A percentile compares a stretch with the other conserved stretches of the same genome.
These are phyloP conservation scores for Epizoanthus rinbou DNA, from an alignment of 92 coral and sea anemone genomes.

Conservation along the genomic window DNA sequence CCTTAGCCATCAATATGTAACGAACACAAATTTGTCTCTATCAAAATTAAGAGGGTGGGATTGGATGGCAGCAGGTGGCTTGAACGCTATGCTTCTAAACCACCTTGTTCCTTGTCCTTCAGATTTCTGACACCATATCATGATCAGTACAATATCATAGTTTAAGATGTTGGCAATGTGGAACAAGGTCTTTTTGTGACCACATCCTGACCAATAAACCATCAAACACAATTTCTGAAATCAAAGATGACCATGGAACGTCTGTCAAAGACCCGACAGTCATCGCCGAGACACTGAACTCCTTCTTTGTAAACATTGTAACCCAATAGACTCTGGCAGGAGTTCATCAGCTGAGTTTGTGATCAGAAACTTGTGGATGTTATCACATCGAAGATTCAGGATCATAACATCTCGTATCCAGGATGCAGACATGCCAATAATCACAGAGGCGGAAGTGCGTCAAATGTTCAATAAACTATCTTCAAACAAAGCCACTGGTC, in stretches of 20 bases:
- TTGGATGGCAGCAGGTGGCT: no score
- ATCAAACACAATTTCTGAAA: background rate
- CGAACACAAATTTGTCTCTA: background rate
- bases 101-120: no score
- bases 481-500: constrained; percentile 31
- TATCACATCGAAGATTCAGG: background rate
- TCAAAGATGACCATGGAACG: background rate
- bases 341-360: background rate
- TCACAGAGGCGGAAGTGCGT: background rate
- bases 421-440: background rate
- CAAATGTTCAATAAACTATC: background rate
- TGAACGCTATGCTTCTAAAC: no score
- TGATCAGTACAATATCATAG: no score
- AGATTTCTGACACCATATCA: no score
- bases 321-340: background rate
- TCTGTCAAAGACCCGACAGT: background rate
- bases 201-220: background rate
- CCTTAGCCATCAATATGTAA: background rate
- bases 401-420: background rate
- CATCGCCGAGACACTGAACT: background rate
- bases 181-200: background rate
- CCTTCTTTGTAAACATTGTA: background rate
- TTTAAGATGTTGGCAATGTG: no score
- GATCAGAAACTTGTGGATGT: background rate
- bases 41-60: no score